Base-by-base conservation (phyloP, 2,797 vertebrate genomes). In the Enteromius paludinosus region DNA sequence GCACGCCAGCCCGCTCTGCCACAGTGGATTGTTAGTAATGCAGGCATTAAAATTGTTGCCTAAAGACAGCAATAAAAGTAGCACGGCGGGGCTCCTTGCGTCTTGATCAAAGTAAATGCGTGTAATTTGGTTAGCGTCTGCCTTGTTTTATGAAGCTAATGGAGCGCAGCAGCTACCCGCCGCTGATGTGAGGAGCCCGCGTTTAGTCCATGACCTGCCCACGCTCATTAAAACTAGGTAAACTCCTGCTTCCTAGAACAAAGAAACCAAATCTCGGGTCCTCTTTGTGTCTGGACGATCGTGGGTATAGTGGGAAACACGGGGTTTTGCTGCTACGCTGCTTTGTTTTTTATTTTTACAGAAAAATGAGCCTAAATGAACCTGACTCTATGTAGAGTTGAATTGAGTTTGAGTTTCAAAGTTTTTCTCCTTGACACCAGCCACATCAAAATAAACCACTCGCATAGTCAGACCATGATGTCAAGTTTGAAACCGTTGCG, bases 81-180 rank as follows among this genome's bases (percentile, higher is more conserved):
- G 94, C 92, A 91, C 92, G 93, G 92, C 94, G 90, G 91, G 91
- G 94, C 94, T 95, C 95, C 95, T 93, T 93, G 94, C 95, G 92
- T 96, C 94, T 94, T 96, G 96, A 98, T 99, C 97, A 98, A 98
- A 98, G 97, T 96, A 95, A 96, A 95, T 94, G 95, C 91, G 87
- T 96, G 94, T 97, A 97, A 96, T 97, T 96, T 97, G 92, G 97
- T 98, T 98, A 98, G 95, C 93, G 92, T 95, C 93, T 93, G 91
- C 88, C 87, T 93, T 93, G 88, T 84, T 92, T 91, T 91, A 93
- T 92, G 90, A 91, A 91, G 93, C 92, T 92, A 92, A 94, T 94
- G 92, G 92, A 93, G 91, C 87, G 86, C 88, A 91, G 94, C 95
- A 94, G 78, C 72, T 41, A 94, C 94, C 95, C 94, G 94, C 91